Percentiles rank a stretch among this genome's conserved stretches.
phyloP scores from a whole-genome alignment of 2,113 vertebrate species.

The Urocynchramus pylzowi region DNA sequence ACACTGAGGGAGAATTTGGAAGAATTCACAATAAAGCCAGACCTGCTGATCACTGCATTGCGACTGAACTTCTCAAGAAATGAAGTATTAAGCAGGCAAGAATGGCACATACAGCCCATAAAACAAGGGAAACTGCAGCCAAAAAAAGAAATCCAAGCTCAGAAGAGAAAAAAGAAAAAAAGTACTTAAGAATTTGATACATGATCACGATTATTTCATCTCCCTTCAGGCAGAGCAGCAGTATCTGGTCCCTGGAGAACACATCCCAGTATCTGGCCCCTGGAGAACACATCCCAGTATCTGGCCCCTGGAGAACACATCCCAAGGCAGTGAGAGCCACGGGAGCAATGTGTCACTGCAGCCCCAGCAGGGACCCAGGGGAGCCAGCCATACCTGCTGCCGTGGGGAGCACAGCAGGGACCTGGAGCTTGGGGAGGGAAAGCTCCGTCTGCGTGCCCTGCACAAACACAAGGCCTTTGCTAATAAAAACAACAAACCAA shows the following conservation, averaged over 20 bases:
- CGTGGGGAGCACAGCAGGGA: not conserved
- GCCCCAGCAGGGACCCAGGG: not conserved
- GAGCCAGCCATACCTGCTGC: not conserved
- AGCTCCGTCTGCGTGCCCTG: rapidly evolving
- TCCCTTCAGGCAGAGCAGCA: not conserved
- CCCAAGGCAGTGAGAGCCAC: not conserved
- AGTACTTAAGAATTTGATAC: not conserved
- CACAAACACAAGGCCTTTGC: not conserved
- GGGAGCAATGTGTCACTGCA: rapidly evolving
- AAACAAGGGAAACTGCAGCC: not conserved
- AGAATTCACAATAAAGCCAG: not conserved
- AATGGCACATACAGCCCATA: not conserved
- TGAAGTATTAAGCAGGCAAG: not conserved
- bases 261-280: not conserved
- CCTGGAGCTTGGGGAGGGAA: not conserved
- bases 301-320: not conserved
- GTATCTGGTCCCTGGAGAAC: not conserved
- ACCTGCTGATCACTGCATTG: not conserved
- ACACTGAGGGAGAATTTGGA: not conserved
- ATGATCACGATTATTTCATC: not conserved
- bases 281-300: not conserved
- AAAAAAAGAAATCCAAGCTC: not conserved
- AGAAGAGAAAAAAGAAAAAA: not conserved
- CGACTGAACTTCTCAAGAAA: not conserved
- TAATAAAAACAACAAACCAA: not conserved